phyloP scores from a whole-genome alignment of 2,113 vertebrate genomes.

The Emydocephalus ijimae region DNA sequence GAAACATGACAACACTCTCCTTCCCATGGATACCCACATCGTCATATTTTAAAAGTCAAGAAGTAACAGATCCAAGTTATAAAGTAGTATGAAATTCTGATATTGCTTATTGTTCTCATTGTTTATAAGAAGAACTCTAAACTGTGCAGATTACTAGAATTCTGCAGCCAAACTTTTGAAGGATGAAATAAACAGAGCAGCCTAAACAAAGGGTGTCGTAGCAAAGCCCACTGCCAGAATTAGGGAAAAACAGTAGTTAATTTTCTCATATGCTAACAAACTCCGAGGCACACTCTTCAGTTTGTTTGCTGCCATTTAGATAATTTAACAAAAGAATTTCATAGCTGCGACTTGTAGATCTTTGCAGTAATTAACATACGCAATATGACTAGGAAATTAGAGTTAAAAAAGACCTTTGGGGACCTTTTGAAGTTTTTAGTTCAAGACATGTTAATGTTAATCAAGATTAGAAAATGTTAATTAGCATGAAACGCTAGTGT shows the following conservation, averaged over 20 bases:
- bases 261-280: rapidly evolving
- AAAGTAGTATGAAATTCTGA: background rate
- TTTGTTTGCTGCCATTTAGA: constrained; percentile 15
- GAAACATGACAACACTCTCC: background rate
- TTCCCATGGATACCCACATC: background rate
- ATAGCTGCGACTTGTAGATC: constrained; percentile 27
- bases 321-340: constrained; percentile 7
- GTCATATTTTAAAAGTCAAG: background rate
- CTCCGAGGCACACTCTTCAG: constrained; percentile 3
- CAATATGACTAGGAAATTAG: constrained; percentile 33
- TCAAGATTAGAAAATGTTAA: constrained; percentile 18
- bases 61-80: background rate
- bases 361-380: background rate
- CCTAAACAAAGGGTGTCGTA: constrained; percentile 6
- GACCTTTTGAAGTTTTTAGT: background rate
- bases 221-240: background rate
- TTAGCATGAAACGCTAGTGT: constrained; percentile 2
- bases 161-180: background rate
- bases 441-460: background rate
- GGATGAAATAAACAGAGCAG: background rate
- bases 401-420: background rate
- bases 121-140: background rate
- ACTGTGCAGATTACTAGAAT: background rate
- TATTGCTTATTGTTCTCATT: background rate
- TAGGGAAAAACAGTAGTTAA: constrained; percentile 1